phyloP scores from a whole-genome alignment of 2,113 vertebrate species.

The Corvus hawaiiensis region DNA sequence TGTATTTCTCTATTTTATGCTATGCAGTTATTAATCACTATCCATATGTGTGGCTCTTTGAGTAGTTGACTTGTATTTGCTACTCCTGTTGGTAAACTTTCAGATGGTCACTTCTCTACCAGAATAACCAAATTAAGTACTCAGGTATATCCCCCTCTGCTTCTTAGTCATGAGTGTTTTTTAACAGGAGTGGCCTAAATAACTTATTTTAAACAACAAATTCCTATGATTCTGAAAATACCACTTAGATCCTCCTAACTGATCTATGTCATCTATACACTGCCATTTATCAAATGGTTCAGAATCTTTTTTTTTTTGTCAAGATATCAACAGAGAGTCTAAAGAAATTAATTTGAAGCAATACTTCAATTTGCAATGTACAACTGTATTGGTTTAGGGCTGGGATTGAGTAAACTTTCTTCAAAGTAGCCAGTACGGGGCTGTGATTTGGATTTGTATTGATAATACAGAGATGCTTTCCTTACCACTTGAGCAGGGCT shows the following conservation, averaged over 20 bases:
- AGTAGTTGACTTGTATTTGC: fast-evolving
- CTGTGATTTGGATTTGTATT: not conserved
- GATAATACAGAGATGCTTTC: not conserved
- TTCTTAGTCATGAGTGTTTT: not conserved
- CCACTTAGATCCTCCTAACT: not conserved
- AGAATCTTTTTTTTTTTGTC: not conserved
- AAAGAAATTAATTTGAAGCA: not conserved
- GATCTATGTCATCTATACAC: not conserved
- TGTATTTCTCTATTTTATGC: not conserved
- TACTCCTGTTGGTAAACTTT: not conserved
- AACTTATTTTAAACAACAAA: not conserved
- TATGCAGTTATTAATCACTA: not conserved
- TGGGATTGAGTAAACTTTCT: not conserved
- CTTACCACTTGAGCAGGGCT: not conserved
- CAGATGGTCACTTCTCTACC: not conserved
- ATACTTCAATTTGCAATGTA: not conserved
- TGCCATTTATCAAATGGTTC: not conserved
- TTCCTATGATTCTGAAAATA: not conserved
- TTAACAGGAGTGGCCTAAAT: not conserved
- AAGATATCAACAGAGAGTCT: not conserved
- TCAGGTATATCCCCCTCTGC: not conserved
- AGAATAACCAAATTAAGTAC: not conserved
- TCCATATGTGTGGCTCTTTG: fast-evolving
- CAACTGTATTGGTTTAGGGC: not conserved
- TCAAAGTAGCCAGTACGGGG: not conserved